Conservation (phyloP, 2,797 vertebrate genomes). For the Parambassis ranga region DNA sequence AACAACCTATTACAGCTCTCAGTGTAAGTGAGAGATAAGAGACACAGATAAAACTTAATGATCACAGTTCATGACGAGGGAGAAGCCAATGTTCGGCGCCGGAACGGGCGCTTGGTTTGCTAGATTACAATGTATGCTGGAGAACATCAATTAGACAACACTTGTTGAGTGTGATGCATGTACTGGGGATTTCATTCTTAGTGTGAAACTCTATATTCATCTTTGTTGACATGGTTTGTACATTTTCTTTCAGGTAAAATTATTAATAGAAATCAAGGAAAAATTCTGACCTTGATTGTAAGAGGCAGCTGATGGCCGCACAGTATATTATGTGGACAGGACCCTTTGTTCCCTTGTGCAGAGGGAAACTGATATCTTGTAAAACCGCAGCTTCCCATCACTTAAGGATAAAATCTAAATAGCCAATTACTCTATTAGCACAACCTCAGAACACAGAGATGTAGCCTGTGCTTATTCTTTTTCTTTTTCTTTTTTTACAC, state of each 20-base stretch:
- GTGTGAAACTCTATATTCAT: not conserved
- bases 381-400: not conserved
- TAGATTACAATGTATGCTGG: not conserved
- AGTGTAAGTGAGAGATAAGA: not conserved
- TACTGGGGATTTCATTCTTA: not conserved
- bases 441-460: slow-evolving; percentile 10
- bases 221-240: not conserved
- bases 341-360: not conserved
- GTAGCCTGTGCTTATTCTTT: not conserved
- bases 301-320: not conserved
- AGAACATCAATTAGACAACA: not conserved
- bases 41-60: not conserved
- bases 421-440: not conserved
- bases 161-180: slow-evolving; percentile 2
- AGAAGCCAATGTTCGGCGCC: not conserved
- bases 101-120: not conserved
- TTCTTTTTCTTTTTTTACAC: not conserved
- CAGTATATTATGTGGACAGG: not conserved
- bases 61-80: not conserved
- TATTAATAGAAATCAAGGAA: not conserved
- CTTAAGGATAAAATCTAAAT: not conserved
- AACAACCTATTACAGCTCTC: not conserved
- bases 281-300: not conserved
- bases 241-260: not conserved
- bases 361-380: not conserved